Conservation (phyloP, 2,797 vertebrate genomes). For the Phataginus tetradactyla region DNA sequence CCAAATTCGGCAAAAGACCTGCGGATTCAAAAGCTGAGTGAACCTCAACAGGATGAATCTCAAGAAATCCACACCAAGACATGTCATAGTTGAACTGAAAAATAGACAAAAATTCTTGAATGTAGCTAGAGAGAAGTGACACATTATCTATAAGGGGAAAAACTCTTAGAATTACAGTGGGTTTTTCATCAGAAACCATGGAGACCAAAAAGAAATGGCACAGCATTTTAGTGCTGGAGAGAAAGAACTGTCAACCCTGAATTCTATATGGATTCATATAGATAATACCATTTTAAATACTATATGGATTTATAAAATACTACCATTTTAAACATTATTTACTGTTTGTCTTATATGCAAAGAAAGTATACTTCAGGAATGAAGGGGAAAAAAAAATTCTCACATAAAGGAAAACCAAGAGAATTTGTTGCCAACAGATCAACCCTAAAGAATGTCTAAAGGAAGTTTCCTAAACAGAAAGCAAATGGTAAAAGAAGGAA, state of each 20-base stretch:
- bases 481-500: conserved; percentile 22
- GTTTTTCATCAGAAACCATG: neutral
- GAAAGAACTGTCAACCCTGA: neutral
- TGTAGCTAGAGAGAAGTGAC: neutral
- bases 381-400: neutral
- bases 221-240: neutral
- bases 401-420: conserved; percentile 5
- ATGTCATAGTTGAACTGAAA: neutral
- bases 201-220: neutral
- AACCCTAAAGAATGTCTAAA: conserved; percentile 13
- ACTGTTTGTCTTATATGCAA: neutral
- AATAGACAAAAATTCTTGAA: neutral
- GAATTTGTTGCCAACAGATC: neutral
- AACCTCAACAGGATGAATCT: neutral
- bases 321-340: neutral
- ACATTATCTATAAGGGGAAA: neutral
- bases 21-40: neutral
- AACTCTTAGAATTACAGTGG: neutral
- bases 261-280: neutral
- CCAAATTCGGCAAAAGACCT: neutral
- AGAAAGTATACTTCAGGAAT: neutral
- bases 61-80: neutral
- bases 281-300: too few species aligned
- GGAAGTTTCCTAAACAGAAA: neutral
- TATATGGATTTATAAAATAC: neutral